Evolutionary conservation across 2,113 vertebrate species (phyloP), one percentile per base, ranked within the genome.

Genomic region (Pandion haliaetus): DNA sequence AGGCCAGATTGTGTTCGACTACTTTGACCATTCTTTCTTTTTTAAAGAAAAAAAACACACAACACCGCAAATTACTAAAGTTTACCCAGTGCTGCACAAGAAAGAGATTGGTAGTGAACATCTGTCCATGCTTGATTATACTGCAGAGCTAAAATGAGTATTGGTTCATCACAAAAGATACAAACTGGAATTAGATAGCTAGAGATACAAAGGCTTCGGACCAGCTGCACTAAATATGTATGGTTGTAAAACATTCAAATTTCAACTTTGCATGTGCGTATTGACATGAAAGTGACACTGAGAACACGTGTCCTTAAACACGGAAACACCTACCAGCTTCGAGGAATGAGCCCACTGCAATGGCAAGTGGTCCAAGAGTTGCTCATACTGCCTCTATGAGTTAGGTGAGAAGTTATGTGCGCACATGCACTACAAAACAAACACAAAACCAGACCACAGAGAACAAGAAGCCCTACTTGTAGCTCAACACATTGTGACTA

Each of bases 71-170:
- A 97, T 96, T 92, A 65, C 95, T 96, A 85, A 77, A 62, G 96
- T 88, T 97, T 93, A 92, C 96, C 94, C 97, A 98, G 95, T 95
- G 90, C 92, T 92, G 74, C 81, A 89, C 85, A 57, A 96, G 86
- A 80, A 80, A 6, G 91, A 95, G 92, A 90, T 90, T 63, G 95
- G 89, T 85, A 90, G 96, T 93, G 90, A 95, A 93, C 81, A 86
- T 69, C 91, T 80, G 94, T 81, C 96, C 97, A 82, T 86, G 96
- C 88, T 91, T 84, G 65, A 65, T 90, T 96, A 96, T 94, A 93
- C 81, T 78, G 89, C 45, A 61, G 85, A 88, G 82, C 70, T 89
- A 94, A 93, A 96, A 82, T 74, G 86, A 97, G 97, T 93, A 94
- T 36, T 95, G 91, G 84, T 92, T 95, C 88, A 87, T 93, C 96